Evolutionary conservation across 2,113 vertebrate genomes (phyloP).

Genomic region (Festucalex cinctus): DNA sequence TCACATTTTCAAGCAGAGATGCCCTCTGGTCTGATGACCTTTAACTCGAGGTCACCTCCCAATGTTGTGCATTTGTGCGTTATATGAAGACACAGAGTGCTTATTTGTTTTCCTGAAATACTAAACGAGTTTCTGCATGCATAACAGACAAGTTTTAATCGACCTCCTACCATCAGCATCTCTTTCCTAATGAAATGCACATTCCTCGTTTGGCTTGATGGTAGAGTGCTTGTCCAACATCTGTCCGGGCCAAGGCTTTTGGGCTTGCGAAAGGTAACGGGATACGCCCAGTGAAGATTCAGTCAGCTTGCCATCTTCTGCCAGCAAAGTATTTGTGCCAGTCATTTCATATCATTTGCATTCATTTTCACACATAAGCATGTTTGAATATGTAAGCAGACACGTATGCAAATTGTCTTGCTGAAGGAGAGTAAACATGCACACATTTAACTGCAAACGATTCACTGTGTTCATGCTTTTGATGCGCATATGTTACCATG

Average conservation of each 20-base stretch:
- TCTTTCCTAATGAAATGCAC: constrained; percentile 38
- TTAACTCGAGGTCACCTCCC: constrained; percentile 41
- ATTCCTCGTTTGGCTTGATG: constrained; percentile 53
- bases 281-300: constrained; percentile 27
- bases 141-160: constrained; percentile 29
- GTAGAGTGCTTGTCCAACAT: constrained; percentile 54
- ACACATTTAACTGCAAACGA: constrained; percentile 26
- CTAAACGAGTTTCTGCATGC: constrained; percentile 11
- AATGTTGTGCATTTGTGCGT: constrained; percentile 22
- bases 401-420: constrained; percentile 36
- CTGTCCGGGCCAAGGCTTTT: constrained; percentile 28
- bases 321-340: constrained; percentile 21
- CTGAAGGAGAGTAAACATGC: constrained; percentile 21
- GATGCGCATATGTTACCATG: constrained; percentile 7
- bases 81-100: constrained; percentile 5
- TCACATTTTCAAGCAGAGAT: constrained; percentile 45
- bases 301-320: constrained; percentile 42
- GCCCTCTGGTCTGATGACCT: constrained; percentile 48
- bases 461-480: constrained; percentile 28
- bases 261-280: constrained; percentile 35
- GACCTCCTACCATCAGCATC: constrained; percentile 11
- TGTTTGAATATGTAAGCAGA: constrained; percentile 40
- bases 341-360: constrained; percentile 40
- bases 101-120: constrained; percentile 14
- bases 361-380: constrained; percentile 37